A percentile compares a stretch with the other conserved stretches of the same genome.
Conservation (phyloP, 53 echinoderm and acorn worm species). For the Henricia sp. region DNA sequence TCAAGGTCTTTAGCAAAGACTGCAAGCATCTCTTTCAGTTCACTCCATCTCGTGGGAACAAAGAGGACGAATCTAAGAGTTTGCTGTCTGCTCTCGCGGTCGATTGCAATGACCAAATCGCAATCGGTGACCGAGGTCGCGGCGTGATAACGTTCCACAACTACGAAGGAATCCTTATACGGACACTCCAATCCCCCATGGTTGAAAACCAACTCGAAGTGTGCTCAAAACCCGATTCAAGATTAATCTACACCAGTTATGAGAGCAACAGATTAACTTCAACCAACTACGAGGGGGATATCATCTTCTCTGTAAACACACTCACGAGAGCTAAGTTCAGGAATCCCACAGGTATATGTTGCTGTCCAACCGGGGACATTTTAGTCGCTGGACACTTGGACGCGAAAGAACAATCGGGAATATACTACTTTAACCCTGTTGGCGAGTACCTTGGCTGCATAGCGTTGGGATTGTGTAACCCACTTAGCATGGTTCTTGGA, state of each 20-base stretch:
- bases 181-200: neutral
- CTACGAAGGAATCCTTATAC: neutral
- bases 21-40: slow-evolving; percentile 7
- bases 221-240: neutral
- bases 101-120: neutral
- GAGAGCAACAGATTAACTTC: slow-evolving; percentile 2
- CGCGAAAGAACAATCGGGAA: neutral
- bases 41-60: neutral
- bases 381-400: neutral
- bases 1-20: slow-evolving; percentile 3
- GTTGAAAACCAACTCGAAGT: slow-evolving; percentile 2
- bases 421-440: slow-evolving; percentile 11
- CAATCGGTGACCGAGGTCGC: neutral
- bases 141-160: slow-evolving; percentile 9
- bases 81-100: neutral
- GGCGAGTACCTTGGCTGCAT: slow-evolving; percentile 16
- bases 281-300: neutral
- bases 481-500: neutral
- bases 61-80: neutral
- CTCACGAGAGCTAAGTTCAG: neutral
- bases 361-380: neutral
- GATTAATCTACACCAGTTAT: slow-evolving; percentile 7
- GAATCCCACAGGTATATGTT: slow-evolving; percentile 13
- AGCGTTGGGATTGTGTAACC: slow-evolving; percentile 1
- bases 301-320: neutral